Conservation (phyloP, 2,113 vertebrate species). For the Erythrocercus mccallii region DNA sequence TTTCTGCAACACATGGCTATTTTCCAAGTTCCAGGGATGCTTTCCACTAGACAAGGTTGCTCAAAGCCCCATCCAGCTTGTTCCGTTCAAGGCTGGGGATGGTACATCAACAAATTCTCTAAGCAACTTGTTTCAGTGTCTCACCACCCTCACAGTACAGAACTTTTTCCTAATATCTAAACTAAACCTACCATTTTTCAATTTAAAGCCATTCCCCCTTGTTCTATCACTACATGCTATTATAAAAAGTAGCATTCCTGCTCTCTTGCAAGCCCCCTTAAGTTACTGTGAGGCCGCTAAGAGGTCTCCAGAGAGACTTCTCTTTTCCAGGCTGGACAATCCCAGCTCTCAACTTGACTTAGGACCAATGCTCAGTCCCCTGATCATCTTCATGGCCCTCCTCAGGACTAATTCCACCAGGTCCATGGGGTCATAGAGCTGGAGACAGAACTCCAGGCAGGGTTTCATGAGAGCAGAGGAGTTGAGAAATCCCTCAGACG, state of each 20-base stretch:
- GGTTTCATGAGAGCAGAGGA: neutral
- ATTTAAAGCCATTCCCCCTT: neutral
- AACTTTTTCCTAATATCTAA: neutral
- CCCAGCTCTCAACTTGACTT: neutral
- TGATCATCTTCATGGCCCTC: neutral
- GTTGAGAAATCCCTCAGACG: neutral
- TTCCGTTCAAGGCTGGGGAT: neutral
- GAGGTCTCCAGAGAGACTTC: neutral
- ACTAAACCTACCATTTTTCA: neutral
- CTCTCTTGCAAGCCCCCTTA: neutral
- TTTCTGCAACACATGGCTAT: neutral
- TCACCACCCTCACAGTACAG: neutral
- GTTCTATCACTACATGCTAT: neutral
- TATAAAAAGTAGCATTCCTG: neutral
- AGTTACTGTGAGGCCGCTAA: neutral
- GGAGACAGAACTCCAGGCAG: neutral
- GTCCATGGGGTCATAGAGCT: neutral
- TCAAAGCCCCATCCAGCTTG: neutral
- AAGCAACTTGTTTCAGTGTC: neutral
- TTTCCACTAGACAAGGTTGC: neutral
- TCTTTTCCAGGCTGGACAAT: neutral
- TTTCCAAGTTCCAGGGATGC: neutral
- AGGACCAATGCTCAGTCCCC: too few relatives aligned
- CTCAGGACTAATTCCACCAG: accelerated
- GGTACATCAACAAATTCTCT: neutral